Evolutionary conservation across 2,113 vertebrate species (phyloP).

Genomic region (Salminus brasiliensis): DNA sequence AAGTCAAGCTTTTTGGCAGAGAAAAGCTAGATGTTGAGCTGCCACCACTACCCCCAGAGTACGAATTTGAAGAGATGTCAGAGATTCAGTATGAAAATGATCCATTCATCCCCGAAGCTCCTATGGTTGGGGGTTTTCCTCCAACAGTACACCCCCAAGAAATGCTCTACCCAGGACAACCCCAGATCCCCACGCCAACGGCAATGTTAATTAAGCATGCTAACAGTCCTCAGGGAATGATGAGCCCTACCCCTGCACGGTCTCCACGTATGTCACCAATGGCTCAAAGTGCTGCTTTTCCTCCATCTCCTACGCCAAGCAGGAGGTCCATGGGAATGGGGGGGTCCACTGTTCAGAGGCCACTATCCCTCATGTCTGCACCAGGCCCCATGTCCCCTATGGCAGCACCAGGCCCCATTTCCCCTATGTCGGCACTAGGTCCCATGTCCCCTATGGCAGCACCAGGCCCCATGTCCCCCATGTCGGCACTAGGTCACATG

Average conservation of each 20-base stretch:
- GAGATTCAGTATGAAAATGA: slow-evolving; percentile 78
- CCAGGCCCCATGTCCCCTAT: slow-evolving; percentile 19
- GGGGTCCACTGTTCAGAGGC: slow-evolving; percentile 28
- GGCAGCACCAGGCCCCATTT: neutral
- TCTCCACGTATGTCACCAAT: slow-evolving; percentile 58
- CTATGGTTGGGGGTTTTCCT: slow-evolving; percentile 56
- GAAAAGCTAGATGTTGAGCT: slow-evolving; percentile 86
- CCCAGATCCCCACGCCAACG: slow-evolving; percentile 69
- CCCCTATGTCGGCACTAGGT: neutral
- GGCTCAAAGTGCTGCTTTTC: slow-evolving; percentile 36
- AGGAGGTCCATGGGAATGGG: slow-evolving; percentile 49
- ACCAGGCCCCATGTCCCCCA: neutral
- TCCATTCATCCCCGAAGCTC: slow-evolving; percentile 45
- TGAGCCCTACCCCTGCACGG: slow-evolving; percentile 52
- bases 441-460: neutral
- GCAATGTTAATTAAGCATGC: slow-evolving; percentile 77
- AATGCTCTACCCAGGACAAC: slow-evolving; percentile 59
- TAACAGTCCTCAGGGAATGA: slow-evolving; percentile 55
- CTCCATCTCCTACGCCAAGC: slow-evolving; percentile 49
- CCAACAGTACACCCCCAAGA: slow-evolving; percentile 21
- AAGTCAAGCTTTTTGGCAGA: slow-evolving; percentile 91
- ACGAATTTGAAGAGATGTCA: slow-evolving; percentile 72
- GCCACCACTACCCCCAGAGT: slow-evolving; percentile 78
- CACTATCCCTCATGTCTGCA: slow-evolving; percentile 8
- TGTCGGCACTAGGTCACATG: neutral